Conservation (phyloP, 53 echinoderm and acorn worm species). For the Stichopus horrens region DNA sequence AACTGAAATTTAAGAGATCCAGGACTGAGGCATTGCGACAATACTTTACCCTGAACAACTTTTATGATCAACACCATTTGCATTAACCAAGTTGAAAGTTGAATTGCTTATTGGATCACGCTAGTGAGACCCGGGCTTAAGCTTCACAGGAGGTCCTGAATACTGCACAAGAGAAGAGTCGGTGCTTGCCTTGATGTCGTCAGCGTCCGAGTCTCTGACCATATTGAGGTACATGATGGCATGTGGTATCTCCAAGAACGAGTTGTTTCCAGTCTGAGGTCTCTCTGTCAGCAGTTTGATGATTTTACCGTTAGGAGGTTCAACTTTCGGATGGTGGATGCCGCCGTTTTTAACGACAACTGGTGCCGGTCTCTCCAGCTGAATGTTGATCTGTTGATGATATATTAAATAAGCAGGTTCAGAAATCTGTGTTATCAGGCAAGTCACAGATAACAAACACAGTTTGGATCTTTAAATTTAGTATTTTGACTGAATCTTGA, state of each 20-base stretch:
- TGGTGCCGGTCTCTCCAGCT: constrained; percentile 26
- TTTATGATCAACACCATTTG: too few species aligned
- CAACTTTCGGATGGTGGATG: constrained; percentile 46
- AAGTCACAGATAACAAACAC: too few species aligned
- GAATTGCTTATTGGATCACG: too few species aligned
- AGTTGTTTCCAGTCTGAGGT: constrained; percentile 41
- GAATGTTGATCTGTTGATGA: neutral
- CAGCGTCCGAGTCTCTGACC: constrained; percentile 69
- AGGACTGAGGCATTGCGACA: too few species aligned
- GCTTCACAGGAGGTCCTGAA: too few species aligned
- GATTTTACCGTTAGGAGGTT: constrained; percentile 68
- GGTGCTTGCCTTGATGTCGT: constrained; percentile 71
- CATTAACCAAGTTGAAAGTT: too few species aligned
- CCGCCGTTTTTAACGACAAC: neutral
- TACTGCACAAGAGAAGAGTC: neutral
- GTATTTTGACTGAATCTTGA: too few species aligned
- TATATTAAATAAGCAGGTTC: neutral
- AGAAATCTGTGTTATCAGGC: too few species aligned
- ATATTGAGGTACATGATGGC: constrained; percentile 84
- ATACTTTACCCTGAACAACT: too few species aligned
- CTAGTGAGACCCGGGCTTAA: too few species aligned
- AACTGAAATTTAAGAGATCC: too few species aligned
- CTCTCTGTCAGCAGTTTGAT: constrained; percentile 70
- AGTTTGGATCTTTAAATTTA: too few species aligned
- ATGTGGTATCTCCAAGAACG: constrained; percentile 59